phyloP scores from a whole-genome alignment of 2,113 vertebrate genomes.

The Rhabdomys dilectus region DNA sequence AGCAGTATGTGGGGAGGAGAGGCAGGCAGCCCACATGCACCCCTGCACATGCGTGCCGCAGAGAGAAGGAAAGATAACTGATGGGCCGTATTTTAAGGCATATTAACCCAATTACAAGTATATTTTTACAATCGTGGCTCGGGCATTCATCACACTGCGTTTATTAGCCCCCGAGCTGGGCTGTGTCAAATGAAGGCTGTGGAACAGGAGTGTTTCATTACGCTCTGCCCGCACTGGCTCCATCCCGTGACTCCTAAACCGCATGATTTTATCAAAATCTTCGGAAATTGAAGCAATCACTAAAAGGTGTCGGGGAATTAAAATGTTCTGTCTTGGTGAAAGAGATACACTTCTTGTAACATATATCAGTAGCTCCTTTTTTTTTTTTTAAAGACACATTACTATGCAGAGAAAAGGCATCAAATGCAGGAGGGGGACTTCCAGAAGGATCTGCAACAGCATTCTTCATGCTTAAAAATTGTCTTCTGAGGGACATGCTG shows the following conservation, averaged over 20 bases:
- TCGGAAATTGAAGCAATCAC: slow-evolving; percentile 97
- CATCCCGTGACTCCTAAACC: slow-evolving; percentile 91
- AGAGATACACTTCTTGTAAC: slow-evolving; percentile 93
- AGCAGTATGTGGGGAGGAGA: slow-evolving; percentile 34
- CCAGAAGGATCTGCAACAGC: slow-evolving; percentile 86
- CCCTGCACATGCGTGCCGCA: slow-evolving; percentile 79
- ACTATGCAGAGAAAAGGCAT: slow-evolving; percentile 90
- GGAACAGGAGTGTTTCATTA: slow-evolving; percentile 92
- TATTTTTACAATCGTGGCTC: slow-evolving; percentile 94
- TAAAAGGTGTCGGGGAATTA: slow-evolving; percentile 96
- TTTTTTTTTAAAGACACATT: slow-evolving; percentile 90
- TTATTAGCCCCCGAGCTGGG: slow-evolving; percentile 92
- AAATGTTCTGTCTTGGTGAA: slow-evolving; percentile 93
- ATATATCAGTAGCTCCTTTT: slow-evolving; percentile 89
- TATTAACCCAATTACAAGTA: slow-evolving; percentile 99
- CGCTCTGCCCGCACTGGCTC: slow-evolving; percentile 87
- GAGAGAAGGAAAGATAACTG: slow-evolving; percentile 92
- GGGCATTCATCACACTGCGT: slow-evolving; percentile 93
- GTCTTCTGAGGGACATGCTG: slow-evolving; percentile 58
- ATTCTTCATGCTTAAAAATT: slow-evolving; percentile 88
- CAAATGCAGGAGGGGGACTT: slow-evolving; percentile 84
- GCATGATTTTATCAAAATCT: slow-evolving; percentile 96
- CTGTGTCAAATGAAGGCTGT: slow-evolving; percentile 90
- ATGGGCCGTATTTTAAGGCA: slow-evolving; percentile 99
- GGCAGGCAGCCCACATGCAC: slow-evolving; percentile 59